Base-by-base conservation (phyloP, 2,888 invertebrate genomes). In the Ashinkailepas kermadecensis region DNA sequence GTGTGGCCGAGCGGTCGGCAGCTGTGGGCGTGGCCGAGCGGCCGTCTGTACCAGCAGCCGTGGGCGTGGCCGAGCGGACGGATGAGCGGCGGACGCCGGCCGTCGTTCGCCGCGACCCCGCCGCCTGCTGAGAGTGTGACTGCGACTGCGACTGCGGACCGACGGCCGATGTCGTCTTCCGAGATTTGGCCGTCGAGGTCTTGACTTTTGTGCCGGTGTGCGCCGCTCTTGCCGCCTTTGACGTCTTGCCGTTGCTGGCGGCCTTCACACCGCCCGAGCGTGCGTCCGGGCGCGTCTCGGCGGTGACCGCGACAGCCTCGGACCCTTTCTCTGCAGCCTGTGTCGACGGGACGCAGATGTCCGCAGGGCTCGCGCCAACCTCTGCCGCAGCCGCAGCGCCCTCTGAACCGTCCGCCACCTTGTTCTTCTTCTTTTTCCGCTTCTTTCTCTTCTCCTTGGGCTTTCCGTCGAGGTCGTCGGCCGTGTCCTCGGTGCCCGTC, bases 401-500 rank as follows among this genome's bases (percentile, higher is more conserved):
- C 39, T 39, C 39, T 3, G 4, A 39, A 39, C 39, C 39, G 39
- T 39, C 39, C 39, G 39, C 4, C 39, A 39, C 78, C 57, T 57
- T 54, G 12, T 67, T 81, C 80, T 67, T 81, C 67, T 81, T 67
- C 67, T 65, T 81, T 23, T 67, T 54, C 21, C 65, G 39, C 39
- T 64, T 81, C 56, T 81, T 64, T 56, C 67, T 81, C 65, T 81
- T 67, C 13, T 81, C 58, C 67, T 67, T 65, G 56, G 56, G 18
- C 64, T 70, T 64, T 56, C 81, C 65, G 21, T 65, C 65, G 9
- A 67, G 64, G 39, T 58, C 81, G 12, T 81, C 67, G 9, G 57
- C 56, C n/a, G 54, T 57, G 25, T 67, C 81, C 39, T 58, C 56
- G 13, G 74, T 74, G 21, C 54, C 74, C 9, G 74, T 74, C 21